Base-by-base conservation (phyloP, 2,888 invertebrate genomes). In the Diarsia brunnea region DNA sequence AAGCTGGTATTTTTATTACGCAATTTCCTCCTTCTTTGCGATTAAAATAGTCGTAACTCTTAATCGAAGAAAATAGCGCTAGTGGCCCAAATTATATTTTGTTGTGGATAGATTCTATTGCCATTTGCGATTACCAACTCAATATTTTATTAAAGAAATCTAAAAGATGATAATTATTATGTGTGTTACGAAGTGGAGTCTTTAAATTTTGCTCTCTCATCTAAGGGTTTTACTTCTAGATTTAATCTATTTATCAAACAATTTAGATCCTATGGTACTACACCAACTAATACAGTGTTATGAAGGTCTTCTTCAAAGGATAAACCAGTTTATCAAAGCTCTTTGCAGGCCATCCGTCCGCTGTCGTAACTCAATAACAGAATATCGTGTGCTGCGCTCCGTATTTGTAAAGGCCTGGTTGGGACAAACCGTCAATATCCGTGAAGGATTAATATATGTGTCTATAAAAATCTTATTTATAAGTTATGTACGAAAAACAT, bases 301-400 rank as follows among this genome's bases (percentile, higher is more conserved):
- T n/a, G 27, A 38, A 51, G 27, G 45, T 47, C 51, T 43, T 27
- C 27, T 21, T 85, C 51, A 73, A 69, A 75, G 70, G 75, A 75
- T 72, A 77, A 82, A 84, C 74, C 68, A 51, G 58, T 70, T 82
- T 84, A 85, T 71, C 60, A 64, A 61, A 79, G 70, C 75, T 71
- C 75, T 83, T 69, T 84, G 63, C 64, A 14, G 21, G 58, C 55
- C 21, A 43, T 67, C 65, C 53, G 51, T 69, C 31, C 72, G 27
- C 63, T 12, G 60, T 43, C 31, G 10, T 85, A 82, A 84, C 67
- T 73, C 60, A 75, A 79, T 82, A 77, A 79, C 51, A 3, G 74
- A 65, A 60, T 71, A 64, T 63, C 38, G 43, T 24, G n/a, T 16
- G 55, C 47, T 63, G 38, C n/a, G 43, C 55, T 61, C 7, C 43